Evolutionary conservation across 2,888 invertebrate genomes (phyloP), one percentile per base, ranked within the genome.

Genomic region (Phoenoteleia sp.): DNA sequence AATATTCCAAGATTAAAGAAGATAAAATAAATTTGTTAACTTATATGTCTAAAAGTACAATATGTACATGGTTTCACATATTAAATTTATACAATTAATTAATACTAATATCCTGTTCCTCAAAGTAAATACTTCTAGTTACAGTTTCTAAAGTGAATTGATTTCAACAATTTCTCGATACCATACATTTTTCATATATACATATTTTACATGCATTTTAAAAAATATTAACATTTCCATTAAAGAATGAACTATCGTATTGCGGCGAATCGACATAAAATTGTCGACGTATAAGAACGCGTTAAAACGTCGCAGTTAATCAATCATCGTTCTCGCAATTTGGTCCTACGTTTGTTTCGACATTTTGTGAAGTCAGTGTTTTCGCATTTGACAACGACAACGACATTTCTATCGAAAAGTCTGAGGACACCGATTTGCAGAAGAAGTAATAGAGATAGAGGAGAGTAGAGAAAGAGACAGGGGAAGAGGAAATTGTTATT

Each of bases 401-500:
- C 42, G 75, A 85, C 69, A 69, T 69, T 85, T 85, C 58, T 64
- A 69, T 33, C 74, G 58, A 79, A 79, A 71, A 60, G 71, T 86
- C 75, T 74, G 66, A 81, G 84, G 76, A 86, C 79, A 86, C 80
- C 52, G 74, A 87, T 84, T 86, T 69, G 75, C 81, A 82, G 82
- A 79, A 72, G 39, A 54, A 58, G 42, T 60, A 49, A 77, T 27
- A 64, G 58, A 42, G 74, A 72, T 15, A 83, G 66, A 42, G 58
- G 52, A 29, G 45, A 36, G 33, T 9, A 39, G 36, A 66, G 27
- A 62, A 9, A 45, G 27, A 27, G 17, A 69, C 27, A 76, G 39
- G 33, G 45, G 39, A 17, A 64, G 47, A 84, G 84, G 45, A 84
- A 82, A 87, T 85, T 86, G 85, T 88, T 89, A 89, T 88, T 89